A percentile compares a stretch with the other conserved stretches of the same genome.
Evolutionary conservation across 1,140 invertebrate genomes (phyloP).

Genomic region (Drosophila paulistorum): DNA sequence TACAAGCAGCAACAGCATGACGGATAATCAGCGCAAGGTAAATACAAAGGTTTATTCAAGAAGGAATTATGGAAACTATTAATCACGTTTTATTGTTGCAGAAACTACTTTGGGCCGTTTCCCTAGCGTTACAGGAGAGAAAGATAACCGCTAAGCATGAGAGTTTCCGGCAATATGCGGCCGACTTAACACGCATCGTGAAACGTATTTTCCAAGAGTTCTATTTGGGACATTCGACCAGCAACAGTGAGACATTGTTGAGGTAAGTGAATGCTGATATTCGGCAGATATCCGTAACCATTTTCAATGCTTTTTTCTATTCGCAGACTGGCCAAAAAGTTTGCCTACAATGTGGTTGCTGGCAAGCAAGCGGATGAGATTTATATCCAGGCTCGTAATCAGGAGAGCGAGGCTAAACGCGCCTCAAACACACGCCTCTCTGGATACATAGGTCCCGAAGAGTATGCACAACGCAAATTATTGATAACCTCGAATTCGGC

Average conservation of each 20-base stretch:
- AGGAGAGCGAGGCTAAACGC: conserved; percentile 63
- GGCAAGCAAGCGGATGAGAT: conserved; percentile 84
- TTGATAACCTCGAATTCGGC: conserved; percentile 47
- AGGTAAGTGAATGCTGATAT: conserved; percentile 60
- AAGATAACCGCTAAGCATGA: conserved; percentile 85
- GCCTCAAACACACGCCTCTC: conserved; percentile 60
- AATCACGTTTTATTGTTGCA: conserved; percentile 62
- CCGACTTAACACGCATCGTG: conserved; percentile 84
- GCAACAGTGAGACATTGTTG: conserved; percentile 77
- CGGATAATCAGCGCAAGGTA: conserved; percentile 79
- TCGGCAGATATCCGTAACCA: neutral
- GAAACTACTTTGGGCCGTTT: conserved; percentile 88
- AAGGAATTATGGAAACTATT: neutral
- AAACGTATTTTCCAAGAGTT: conserved; percentile 82
- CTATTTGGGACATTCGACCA: conserved; percentile 68
- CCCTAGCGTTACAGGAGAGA: conserved; percentile 85
- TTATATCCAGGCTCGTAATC: conserved; percentile 77
- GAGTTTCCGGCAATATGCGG: conserved; percentile 85
- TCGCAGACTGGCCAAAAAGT: conserved; percentile 84
- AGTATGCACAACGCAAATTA: conserved; percentile 71
- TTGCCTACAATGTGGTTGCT: conserved; percentile 85
- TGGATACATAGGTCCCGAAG: conserved; percentile 80
- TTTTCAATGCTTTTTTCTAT: neutral
- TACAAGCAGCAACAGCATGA: conserved; percentile 62
- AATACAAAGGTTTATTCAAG: neutral